A percentile compares a stretch with the other conserved stretches of the same genome.
Evolutionary conservation across 1,140 invertebrate species (phyloP).

Genomic region (Chrysomallon squamiferum): DNA sequence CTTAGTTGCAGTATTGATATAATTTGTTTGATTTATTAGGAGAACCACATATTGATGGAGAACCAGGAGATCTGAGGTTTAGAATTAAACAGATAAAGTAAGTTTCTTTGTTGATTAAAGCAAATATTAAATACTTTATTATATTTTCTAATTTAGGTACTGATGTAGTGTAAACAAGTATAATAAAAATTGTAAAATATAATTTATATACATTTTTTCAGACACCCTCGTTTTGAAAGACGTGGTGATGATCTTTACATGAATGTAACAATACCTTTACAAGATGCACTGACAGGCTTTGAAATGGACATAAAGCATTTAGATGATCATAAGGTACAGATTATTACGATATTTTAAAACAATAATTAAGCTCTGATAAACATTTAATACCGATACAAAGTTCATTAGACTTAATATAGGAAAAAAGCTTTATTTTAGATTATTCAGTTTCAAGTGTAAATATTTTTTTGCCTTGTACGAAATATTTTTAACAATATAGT

Average conservation of each 20-base stretch:
- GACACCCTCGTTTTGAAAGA: conserved; percentile 89
- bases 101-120: conserved; percentile 36
- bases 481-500: too few species aligned
- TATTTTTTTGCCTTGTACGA: too few species aligned
- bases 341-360: too few species aligned
- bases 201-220: conserved; percentile 47
- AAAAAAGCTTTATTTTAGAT: too few species aligned
- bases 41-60: conserved; percentile 98
- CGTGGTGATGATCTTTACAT: conserved; percentile 95
- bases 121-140: background rate
- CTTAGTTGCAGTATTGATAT: too few species aligned
- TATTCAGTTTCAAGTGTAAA: too few species aligned
- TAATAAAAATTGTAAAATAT: too few species aligned
- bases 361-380: too few species aligned
- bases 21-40: conserved; percentile 67
- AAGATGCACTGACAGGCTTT: conserved; percentile 94
- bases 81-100: conserved; percentile 83
- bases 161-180: too few species aligned
- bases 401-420: too few species aligned
- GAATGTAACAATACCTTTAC: conserved; percentile 93
- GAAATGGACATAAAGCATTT: conserved; percentile 90
- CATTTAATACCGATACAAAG: too few species aligned
- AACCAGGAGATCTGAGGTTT: conserved; percentile 94
- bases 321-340: conserved; percentile 94
- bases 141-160: background rate